phyloP scores from a whole-genome alignment of 2,113 vertebrate genomes.

The Pteruthius melanotis region DNA sequence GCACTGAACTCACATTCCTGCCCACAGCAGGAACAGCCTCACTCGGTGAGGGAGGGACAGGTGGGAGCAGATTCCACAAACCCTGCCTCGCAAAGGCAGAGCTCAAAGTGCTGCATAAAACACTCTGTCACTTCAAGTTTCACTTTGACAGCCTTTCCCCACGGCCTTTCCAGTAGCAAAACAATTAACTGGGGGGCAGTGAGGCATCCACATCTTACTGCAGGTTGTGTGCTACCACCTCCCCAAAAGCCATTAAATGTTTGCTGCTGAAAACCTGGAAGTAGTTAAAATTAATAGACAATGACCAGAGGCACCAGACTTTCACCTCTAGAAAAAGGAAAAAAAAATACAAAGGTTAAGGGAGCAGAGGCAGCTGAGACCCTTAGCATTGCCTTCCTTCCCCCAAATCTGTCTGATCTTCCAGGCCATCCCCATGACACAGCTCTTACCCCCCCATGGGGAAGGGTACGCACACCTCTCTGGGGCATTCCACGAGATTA shows the following conservation, averaged over 20 bases:
- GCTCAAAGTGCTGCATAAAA: not conserved
- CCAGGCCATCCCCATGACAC: not conserved
- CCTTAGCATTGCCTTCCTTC: not conserved
- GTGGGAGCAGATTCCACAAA: not conserved
- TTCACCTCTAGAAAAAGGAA: not conserved
- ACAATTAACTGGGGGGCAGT: not conserved
- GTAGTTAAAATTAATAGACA: not conserved
- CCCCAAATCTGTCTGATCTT: not conserved
- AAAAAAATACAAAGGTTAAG: not conserved
- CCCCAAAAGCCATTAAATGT: not conserved
- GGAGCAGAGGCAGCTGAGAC: not conserved
- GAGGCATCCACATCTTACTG: not conserved
- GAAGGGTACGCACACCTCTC: not conserved
- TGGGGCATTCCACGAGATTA: not conserved
- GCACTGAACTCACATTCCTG: not conserved
- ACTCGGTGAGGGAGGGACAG: not conserved
- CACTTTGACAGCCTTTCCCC: not conserved
- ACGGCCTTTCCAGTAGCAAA: not conserved
- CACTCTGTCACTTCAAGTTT: not conserved
- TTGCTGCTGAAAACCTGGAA: not conserved
- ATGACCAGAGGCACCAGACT: not conserved
- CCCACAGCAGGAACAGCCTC: not conserved
- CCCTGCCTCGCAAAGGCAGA: not conserved
- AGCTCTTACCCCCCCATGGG: not conserved
- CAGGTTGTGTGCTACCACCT: not conserved